Percentiles rank a stretch among this genome's conserved stretches.
Evolutionary conservation across 2,888 invertebrate species (phyloP).

Genomic region (Clanis bilineata): DNA sequence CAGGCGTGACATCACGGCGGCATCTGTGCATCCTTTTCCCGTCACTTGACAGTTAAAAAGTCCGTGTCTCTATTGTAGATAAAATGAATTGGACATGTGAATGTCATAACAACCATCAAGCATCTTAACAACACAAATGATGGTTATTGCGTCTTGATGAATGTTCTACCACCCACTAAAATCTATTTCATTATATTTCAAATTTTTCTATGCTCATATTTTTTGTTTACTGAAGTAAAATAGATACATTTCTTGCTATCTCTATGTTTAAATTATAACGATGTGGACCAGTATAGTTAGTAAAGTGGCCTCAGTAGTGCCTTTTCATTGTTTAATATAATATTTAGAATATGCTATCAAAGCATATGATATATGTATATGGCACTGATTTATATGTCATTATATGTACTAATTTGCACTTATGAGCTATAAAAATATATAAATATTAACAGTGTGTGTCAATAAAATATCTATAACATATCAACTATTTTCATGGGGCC

Average conservation of each 20-base stretch:
- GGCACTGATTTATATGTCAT: conserved; percentile 17
- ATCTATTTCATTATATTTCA: too few species aligned
- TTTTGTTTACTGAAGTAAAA: neutral
- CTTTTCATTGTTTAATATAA: conserved; percentile 56
- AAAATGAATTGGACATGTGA: too few species aligned
- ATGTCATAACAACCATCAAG: too few species aligned
- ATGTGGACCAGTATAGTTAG: conserved; percentile 71
- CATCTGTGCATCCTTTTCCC: too few species aligned
- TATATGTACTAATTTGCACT: conserved; percentile 16
- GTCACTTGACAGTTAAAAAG: too few species aligned
- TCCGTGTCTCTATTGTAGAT: too few species aligned
- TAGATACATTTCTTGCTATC: neutral
- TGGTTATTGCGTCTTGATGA: too few species aligned
- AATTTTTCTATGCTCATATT: too few species aligned
- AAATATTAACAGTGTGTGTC: neutral
- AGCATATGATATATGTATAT: conserved; percentile 10
- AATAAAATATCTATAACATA: neutral
- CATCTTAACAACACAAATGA: too few species aligned
- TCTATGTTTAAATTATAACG: conserved; percentile 28
- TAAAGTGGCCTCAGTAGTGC: conserved; percentile 79
- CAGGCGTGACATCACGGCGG: too few species aligned
- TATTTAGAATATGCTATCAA: conserved; percentile 15
- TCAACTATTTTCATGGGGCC: neutral
- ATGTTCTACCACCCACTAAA: too few species aligned
- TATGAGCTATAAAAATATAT: conserved; percentile 26